A percentile compares a stretch with the other conserved stretches of the same genome.
Evolutionary conservation across 2,113 vertebrate genomes (phyloP).

Genomic region (Saccopteryx bilineata): DNA sequence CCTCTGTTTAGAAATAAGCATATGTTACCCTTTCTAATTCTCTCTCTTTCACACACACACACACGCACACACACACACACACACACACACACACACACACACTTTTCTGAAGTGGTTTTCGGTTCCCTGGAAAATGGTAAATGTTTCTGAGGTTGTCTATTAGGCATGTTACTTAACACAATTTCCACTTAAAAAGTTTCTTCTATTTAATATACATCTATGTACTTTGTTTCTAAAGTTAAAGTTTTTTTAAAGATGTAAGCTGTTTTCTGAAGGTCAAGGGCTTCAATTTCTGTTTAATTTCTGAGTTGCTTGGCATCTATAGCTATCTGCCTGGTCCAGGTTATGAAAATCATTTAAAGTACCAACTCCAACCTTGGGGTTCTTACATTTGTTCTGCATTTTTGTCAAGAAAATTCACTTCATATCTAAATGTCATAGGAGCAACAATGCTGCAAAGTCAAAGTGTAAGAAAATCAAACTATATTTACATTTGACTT

Average conservation of each 20-base stretch:
- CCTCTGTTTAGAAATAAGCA: conserved; percentile 41
- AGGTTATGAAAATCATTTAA: conserved; percentile 12
- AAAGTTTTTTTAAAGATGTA: background rate
- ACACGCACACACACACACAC: background rate
- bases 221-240: conserved; percentile 46
- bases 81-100: background rate
- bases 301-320: background rate
- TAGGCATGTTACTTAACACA: background rate
- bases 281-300: background rate
- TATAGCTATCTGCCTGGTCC: background rate
- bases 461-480: background rate
- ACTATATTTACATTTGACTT: background rate
- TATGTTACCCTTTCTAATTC: background rate
- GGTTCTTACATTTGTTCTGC: background rate
- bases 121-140: background rate
- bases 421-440: background rate
- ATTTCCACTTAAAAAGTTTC: background rate
- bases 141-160: conserved; percentile 19
- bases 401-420: conserved; percentile 19
- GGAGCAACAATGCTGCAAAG: background rate
- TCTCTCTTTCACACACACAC: background rate
- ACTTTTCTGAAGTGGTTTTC: background rate
- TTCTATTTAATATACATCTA: background rate
- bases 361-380: background rate
- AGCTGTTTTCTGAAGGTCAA: conserved; percentile 43